A percentile compares a stretch with the other conserved stretches of the same genome.
Evolutionary conservation across 2,797 vertebrate genomes (phyloP).

Genomic region (Darevskia nairensis): DNA sequence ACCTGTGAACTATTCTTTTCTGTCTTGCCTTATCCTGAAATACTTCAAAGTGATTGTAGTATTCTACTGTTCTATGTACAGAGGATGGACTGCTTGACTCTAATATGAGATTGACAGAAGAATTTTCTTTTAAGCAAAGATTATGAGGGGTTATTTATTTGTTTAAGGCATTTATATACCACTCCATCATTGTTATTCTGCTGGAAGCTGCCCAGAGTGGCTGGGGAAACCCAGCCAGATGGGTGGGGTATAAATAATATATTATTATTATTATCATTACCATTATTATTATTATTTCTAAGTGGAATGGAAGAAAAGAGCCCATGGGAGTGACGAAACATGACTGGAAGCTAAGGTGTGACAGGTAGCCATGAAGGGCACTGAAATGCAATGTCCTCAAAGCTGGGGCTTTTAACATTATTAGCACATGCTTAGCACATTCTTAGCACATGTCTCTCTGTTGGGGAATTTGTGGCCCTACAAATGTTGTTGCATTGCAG

Average conservation of each 20-base stretch:
- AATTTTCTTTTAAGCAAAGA: not conserved
- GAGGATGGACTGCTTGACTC: not conserved
- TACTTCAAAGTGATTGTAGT: not conserved
- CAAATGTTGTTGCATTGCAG: no score
- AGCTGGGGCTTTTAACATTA: not conserved
- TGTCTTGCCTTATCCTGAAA: constrained; percentile 14
- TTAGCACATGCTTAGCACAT: not conserved
- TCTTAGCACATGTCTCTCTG: not conserved
- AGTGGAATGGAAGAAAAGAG: not conserved
- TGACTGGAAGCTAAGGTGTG: not conserved
- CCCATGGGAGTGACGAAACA: not conserved
- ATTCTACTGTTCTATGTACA: constrained; percentile 5
- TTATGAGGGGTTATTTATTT: not conserved
- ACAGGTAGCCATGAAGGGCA: not conserved
- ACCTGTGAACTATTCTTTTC: constrained; percentile 11
- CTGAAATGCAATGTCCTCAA: not conserved
- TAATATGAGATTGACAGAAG: constrained; percentile 1
- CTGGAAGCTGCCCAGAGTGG: no score
- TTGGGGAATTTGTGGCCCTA: no score
- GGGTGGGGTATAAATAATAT: no score
- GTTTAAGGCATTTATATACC: no score
- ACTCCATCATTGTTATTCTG: no score
- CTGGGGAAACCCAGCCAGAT: no score
- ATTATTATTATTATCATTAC: no score
- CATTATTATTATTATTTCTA: no score